Base-by-base conservation (phyloP, 2,888 invertebrate genomes). In the Geotrupes spiniger region DNA sequence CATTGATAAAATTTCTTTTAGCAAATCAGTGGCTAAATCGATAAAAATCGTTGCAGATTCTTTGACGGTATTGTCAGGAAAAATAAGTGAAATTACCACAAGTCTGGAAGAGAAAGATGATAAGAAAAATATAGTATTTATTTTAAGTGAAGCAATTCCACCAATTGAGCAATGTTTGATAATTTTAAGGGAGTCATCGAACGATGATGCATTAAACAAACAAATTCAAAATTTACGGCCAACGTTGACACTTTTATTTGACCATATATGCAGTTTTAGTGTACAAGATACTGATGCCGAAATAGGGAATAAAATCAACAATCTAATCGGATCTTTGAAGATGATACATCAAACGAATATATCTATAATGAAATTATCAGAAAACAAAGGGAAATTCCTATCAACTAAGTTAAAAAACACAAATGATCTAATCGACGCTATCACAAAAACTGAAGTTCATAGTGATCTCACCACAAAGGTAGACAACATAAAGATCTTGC, bases 81-180 rank as follows among this genome's bases (percentile, higher is more conserved):
- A 36, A 43, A 33, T 43, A 33, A 11, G 33, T 21, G 31, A 39
- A 41, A 45, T 49, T 36, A 28, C 40, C 9, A 37, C 33, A 4
- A 45, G 27, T 14, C 16, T 43, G 3, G 21, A 21, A 21, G 21
- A 21, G 6, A 46, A 46, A 38, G 54, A 54, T 12, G 29, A 43
- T 8, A 47, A 33, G 11, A 33, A 21, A 49, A 41, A 46, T 36
- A 16, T 58, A 6, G 44, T 58, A 2, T 53, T 46, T 38, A 45
- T 42, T 25, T 44, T 57, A 4, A 54, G 55, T 26, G 43, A 42
- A 8, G 44, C 47, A 8, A 45, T 58, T n/a, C 49, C 29, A 26
- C 50, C 50, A 4, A 29, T 50, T 15, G 50, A 50, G 3, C 41
- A 44, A 12, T 50, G 50, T 36, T 10, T 49, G 9, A 15, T 49